phyloP scores from a whole-genome alignment of 2,797 vertebrate species.

The Xyrichtys novacula region DNA sequence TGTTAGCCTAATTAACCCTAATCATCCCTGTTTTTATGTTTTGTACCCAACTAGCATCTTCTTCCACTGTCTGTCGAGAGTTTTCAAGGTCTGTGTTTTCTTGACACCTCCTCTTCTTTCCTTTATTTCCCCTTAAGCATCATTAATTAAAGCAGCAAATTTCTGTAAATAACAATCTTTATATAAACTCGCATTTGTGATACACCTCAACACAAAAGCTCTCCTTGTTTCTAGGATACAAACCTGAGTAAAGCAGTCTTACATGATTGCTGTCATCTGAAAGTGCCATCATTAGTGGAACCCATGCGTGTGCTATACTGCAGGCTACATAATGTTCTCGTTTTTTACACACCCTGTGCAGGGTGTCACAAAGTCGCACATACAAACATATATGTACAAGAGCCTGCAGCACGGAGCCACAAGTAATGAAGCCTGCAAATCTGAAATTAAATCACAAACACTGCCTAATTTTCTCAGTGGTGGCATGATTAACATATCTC shows the following conservation, averaged over 20 bases:
- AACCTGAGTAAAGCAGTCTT: conserved; percentile 33
- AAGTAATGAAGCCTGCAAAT: conserved; percentile 69
- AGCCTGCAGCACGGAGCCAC: conserved; percentile 1
- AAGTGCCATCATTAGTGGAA: conserved; percentile 16
- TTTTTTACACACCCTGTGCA: conserved; percentile 13
- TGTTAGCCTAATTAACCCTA: no score
- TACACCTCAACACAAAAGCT: conserved; percentile 34
- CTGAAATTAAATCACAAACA: conserved; percentile 77
- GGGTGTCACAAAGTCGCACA: not conserved
- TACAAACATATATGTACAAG: conserved; percentile 9
- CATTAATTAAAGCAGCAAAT: not conserved
- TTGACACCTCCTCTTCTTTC: no score
- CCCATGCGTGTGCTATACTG: conserved; percentile 21
- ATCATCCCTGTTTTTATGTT: no score
- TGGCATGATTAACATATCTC: conserved; percentile 47
- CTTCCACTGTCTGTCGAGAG: no score
- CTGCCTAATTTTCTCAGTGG: conserved; percentile 58
- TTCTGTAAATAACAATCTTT: conserved; percentile 16
- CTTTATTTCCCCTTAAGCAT: no score
- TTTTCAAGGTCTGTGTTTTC: conserved; percentile 1
- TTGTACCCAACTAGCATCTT: not conserved
- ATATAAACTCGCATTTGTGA: no score
- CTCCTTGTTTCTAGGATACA: conserved; percentile 59
- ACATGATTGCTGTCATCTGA: conserved; percentile 37
- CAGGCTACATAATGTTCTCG: conserved; percentile 11